Evolutionary conservation across 2,113 vertebrate genomes (phyloP).

Genomic region (Falco punctatus): DNA sequence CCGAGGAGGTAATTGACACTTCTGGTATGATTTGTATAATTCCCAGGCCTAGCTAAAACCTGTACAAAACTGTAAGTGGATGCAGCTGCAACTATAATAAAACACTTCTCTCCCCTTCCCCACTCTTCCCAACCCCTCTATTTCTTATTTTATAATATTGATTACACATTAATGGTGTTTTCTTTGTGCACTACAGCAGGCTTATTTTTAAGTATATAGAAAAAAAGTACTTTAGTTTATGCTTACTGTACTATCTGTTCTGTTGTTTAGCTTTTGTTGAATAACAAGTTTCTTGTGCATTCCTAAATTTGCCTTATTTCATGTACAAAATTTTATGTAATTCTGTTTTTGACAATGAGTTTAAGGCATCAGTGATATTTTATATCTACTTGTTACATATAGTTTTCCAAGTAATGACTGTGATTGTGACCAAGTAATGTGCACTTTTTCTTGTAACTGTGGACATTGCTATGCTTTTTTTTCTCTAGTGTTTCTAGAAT

Average conservation of each 20-base stretch:
- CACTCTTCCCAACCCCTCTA: constrained; percentile 31
- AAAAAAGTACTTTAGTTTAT: constrained; percentile 77
- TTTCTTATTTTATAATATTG: constrained; percentile 81
- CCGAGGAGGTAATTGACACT: constrained; percentile 71
- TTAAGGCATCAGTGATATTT: constrained; percentile 84
- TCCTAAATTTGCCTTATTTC: constrained; percentile 89
- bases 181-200: constrained; percentile 80
- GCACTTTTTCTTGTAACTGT: constrained; percentile 90
- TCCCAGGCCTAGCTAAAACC: constrained; percentile 73
- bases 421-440: constrained; percentile 90
- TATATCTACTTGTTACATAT: constrained; percentile 86
- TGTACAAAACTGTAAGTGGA: constrained; percentile 76
- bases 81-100: constrained; percentile 74
- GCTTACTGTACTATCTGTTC: constrained; percentile 79
- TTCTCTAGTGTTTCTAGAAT: constrained; percentile 88
- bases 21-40: constrained; percentile 75
- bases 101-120: constrained; percentile 53
- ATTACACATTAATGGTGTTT: constrained; percentile 80
- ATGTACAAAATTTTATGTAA: constrained; percentile 82
- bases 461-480: constrained; percentile 88
- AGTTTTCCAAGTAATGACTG: constrained; percentile 88
- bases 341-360: constrained; percentile 82
- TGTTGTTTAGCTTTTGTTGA: constrained; percentile 80
- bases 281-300: constrained; percentile 82
- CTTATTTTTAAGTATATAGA: constrained; percentile 80